Base-by-base conservation (phyloP, 2,797 vertebrate species). In the Paguma larvata region DNA sequence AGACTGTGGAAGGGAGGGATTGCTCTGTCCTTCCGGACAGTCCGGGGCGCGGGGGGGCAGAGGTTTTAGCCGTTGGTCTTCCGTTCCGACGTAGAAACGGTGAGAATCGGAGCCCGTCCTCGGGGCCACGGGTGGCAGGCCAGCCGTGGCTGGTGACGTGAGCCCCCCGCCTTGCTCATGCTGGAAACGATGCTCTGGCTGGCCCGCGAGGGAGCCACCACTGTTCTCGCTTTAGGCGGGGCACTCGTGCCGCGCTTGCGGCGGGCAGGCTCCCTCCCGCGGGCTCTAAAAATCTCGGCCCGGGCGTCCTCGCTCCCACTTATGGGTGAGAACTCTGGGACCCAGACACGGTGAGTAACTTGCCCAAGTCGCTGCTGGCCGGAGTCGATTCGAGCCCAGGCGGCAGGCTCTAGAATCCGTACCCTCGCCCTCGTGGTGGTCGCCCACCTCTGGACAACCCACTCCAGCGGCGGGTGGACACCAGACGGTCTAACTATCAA, bases 391-490 rank as follows among this genome's bases (percentile, higher is more conserved):
- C 46, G 4, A 48, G 34, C 34, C 88, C 23, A 2, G 65, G 41
- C 46, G 9, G 67, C 48, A 0, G 0, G 15, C 23, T 21, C 21
- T 25, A 19, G 70, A 23, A 44, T 41, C 67, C 34, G 30, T 3
- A 1, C 1, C 46, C 38, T 30, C 25, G 1, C 12, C 0, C 1
- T 30, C 0, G 0, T 4, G 63, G 34, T 1, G 5, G 46, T 38
- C 3, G 27, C 38, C 51, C 77, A 5, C 62, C 38, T 16, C 59
- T 9, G 3, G 16, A 41, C 19, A 0, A 2, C 56, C 41, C 46
- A 30, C 68, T 12, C 15, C 34, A 0, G 78, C 25, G 30, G 30
- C 19, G 2, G 18, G 1, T 2, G 14, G 10, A 16, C 5, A 5
- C 14, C 44, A 0, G n/a, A 12, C 3, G 12, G 3, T 18, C 48